Evolutionary conservation across 2,888 invertebrate species (phyloP), one percentile per base, ranked within the genome.

Genomic region (Tethea ocularis): DNA sequence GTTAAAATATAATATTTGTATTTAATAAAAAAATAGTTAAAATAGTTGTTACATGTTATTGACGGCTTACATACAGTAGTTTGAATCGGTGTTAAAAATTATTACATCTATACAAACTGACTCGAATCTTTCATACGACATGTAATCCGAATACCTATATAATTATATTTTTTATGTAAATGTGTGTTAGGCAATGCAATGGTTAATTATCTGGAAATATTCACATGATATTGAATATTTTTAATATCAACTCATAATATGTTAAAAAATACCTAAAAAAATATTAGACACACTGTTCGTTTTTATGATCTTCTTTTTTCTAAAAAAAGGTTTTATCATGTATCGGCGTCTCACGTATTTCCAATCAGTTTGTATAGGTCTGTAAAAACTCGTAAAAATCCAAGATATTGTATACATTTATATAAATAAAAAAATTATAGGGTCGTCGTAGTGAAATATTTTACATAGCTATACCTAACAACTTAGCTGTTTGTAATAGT

Each of bases 341-440:
- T 10, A 33, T 33, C 11, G 2, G 8, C 11, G 26, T 26, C 10
- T 15, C 15, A 36, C 0, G 7, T 1, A n/a, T n/a, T 10, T 46
- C 46, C 10, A 46, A 7, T 46, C 46, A 46, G 46, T 46, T 46
- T 20, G 8, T 20, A 46, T 46, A 46, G 46, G 10, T n/a, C 0
- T 46, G n/a, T 10, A n/a, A 57, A 70, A 63, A 56, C 60, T 72
- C 73, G 75, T 77, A 74, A 74, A 67, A 77, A 76, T 74, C 70
- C 68, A 67, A 75, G 72, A 81, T 82, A 89, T 89, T 90, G 82
- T 89, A 91, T 89, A 91, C 89, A 89, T 91, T 91, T 91, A 82
- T 91, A 89, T 87, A 6, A 80, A 76, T 75, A 22, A 74, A 83
- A 33, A 56, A 78, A 89, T 90, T 91, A 88, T 88, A 87, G 86